Evolutionary conservation across 2,888 invertebrate genomes (phyloP), one percentile per base, ranked within the genome.

Genomic region (Lysandra coridon): DNA sequence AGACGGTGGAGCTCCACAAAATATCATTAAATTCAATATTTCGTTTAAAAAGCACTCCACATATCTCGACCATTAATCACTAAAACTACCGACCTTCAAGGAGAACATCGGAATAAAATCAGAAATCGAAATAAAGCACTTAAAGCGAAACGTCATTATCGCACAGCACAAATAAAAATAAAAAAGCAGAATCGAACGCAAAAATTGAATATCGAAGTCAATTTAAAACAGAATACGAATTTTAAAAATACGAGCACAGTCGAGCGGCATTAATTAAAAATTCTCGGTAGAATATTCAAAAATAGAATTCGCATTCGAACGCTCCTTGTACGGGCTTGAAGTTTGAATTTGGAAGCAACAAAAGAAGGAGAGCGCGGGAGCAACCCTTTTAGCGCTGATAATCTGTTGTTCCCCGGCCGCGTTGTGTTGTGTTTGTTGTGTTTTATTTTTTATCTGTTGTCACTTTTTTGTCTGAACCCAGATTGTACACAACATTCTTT

Each of bases 351-450:
- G 94, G 94, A 90, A 92, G 92, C 91, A 92, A 93, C 93, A 94
- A 93, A 93, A 93, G 92, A 86, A 93, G 89, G 88, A 93, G 91
- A 92, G 89, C 90, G 92, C 93, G 93, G 94, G 94, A 93, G 94
- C 94, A 94, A 93, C 94, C 93, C 94, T 94, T 94, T 94, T 94
- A 94, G 93, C 94, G 94, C 93, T 93, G 94, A 94, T 94, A 93
- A 94, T 94, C 94, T 94, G 93, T 94, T 92, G 93, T 94, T 92
- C 93, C 88, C 91, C 88, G 93, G 91, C 92, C 92, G 92, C 91
- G 93, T 93, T 91, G 90, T 89, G 88, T 84, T 84, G 83, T 84
- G 88, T 89, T 89, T 89, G 88, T 84, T 84, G 83, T 84, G 88
- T 89, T 89, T 89, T 91, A 90, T 94, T 91, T 91, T 94, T 92